A percentile compares a stretch with the other conserved stretches of the same genome.
These are phyloP conservation scores for Patella caerulea DNA, from an alignment of 2,888 invertebrate genomes.

Conservation along the genomic window DNA sequence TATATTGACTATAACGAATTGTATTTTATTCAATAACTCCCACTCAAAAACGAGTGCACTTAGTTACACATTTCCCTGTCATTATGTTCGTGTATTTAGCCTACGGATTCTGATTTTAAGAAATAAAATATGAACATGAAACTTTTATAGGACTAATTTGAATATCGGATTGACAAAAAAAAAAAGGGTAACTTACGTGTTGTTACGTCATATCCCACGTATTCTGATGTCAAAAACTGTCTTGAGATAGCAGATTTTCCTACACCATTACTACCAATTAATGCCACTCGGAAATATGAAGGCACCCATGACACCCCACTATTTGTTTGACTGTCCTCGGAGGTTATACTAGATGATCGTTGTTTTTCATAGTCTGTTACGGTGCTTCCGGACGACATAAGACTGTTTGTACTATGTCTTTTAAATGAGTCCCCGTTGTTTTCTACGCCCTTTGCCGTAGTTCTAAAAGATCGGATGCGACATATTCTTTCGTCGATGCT, in stretches of 20 bases:
- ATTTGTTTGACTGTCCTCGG: constrained; percentile 3
- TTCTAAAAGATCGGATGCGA: constrained; percentile 91
- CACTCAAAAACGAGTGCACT: too few relatives aligned
- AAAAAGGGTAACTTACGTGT: constrained; percentile 18
- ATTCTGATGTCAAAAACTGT: constrained; percentile 81
- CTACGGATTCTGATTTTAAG: too few relatives aligned
- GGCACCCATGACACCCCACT: constrained; percentile 25
- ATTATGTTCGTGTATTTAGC: too few relatives aligned
- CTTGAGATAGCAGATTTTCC: constrained; percentile 80
- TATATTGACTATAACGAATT: too few relatives aligned
- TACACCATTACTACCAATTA: constrained; percentile 79
- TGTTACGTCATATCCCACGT: constrained; percentile 73
- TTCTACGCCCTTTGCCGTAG: constrained; percentile 87
- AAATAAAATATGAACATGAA: too few relatives aligned
- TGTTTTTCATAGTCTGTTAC: constrained; percentile 21
- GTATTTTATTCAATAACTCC: too few relatives aligned
- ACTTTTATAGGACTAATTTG: too few relatives aligned
- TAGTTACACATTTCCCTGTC: too few relatives aligned
- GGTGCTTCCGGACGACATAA: constrained; percentile 78
- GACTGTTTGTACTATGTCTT: constrained; percentile 87
- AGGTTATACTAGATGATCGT: constrained; percentile 22
- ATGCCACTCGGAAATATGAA: constrained; percentile 76
- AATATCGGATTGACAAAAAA: not conserved
- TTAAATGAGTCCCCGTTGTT: constrained; percentile 93
- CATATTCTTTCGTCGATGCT: constrained; percentile 31